Base-by-base conservation (phyloP, 2,888 invertebrate genomes). In the Xestia xanthographa region DNA sequence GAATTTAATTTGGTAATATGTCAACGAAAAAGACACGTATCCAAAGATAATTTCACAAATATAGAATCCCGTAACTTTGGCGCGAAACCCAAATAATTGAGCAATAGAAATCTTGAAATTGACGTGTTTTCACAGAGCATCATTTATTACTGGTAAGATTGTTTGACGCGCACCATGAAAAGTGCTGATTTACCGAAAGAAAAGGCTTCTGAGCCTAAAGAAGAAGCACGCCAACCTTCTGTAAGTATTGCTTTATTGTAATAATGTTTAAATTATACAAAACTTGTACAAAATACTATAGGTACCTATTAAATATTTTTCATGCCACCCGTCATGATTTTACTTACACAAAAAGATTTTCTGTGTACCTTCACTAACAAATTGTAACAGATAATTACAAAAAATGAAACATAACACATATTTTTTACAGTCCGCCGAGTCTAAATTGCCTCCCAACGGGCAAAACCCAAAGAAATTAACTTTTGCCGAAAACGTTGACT, bases 201-300 rank as follows among this genome's bases (percentile, higher is more conserved):
- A 89, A 92, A 87, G 26, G 95, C 96, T 58, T 86, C 86, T 66
- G 94, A 95, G 87, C 95, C 96, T 9, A 72, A 86, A 68, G 95
- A 96, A 92, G 92, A 90, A 86, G 96, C 95, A 66, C 87, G 79
- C 69, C 94, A 94, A 81, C 93, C 93, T 53, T 68, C 38, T 50
- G 88, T 87, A 76, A 66, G 78, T 65, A 77, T 68, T 67, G 4
- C 50, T 66, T 38, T 48, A 20, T n/a, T 29, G 6, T 72, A 66
- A 34, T 29, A 2, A 1, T 38, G 38, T 38, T 8, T 38, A 38
- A 38, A 9, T 8, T 43, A 17, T 29, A 20, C 17, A 56, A 72
- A 58, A 29, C 4, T 14, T 17, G 11, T 2, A 22, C 20, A 60
- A 41, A 63, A 63, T 38, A 41, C 38, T 58, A 3, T 20, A 4